Base-by-base conservation (phyloP, 2,797 vertebrate species). In the Anisognathus igniventris region DNA sequence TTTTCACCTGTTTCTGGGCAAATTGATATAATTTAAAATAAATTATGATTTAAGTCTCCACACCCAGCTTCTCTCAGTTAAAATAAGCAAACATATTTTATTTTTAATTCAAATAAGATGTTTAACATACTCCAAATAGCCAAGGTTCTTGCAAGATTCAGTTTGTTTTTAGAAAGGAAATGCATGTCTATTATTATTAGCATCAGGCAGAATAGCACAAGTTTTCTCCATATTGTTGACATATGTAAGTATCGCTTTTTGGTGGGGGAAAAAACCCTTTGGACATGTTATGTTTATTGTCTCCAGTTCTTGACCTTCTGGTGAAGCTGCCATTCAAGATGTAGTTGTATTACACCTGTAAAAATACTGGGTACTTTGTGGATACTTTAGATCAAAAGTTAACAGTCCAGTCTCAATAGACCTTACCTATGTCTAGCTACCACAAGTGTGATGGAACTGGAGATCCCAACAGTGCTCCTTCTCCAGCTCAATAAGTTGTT, bases 1-100 rank as follows among this genome's bases (percentile, higher is more conserved):
- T 93, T 95, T 84, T 81, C 37, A 56, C 30, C 33, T 58, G 4
- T 58, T 77, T 89, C 58, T 45, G 30, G 92, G 40, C 35, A 83
- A 77, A 71, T 9, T 67, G 10, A 44, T 66, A 42, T 30, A 25
- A 74, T 80, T 91, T 87, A 44, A 92, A 86, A 39, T 1, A 0
- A 57, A 73, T 81, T 84, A 66, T 35, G 66, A 74, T 75, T 72
- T 88, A 79, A 79, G 25, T 89, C 33, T 54, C 30, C 37, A 66
- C 12, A 39, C 15, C 4, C 31, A 51, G 14, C 16, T 78, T 72
- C 25, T 77, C 37, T 64, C 23, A n/a, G 37, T 22, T 73, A 86
- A 84, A 90, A 75, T 57, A 86, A 70, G 14, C 3, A 66, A 66
- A 33, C 2, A 18, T 39, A 20, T 37, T 90, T 78, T 68, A 17